Percentiles rank a stretch among this genome's conserved stretches.
Conservation (phyloP, 2,113 vertebrate genomes). For the Oriolus oriolus region DNA sequence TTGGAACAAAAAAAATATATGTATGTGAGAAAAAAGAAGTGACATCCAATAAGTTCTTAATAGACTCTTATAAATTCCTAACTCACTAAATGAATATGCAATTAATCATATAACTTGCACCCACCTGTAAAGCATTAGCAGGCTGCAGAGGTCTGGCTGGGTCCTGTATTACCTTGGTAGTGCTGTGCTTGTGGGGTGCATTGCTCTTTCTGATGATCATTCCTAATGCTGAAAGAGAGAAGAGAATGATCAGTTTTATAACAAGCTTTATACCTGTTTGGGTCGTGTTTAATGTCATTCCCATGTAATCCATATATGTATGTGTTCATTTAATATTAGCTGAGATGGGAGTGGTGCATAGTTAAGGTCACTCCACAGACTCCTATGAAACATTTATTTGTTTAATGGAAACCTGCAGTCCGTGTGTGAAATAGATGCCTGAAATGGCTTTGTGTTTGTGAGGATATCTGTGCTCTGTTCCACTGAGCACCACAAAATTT, state of each 20-base stretch:
- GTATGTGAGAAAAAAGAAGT: not conserved
- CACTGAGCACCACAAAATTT: fast-evolving
- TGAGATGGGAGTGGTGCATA: not conserved
- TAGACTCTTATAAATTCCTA: not conserved
- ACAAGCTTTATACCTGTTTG: not conserved
- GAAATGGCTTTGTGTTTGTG: not conserved
- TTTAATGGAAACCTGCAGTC: not conserved
- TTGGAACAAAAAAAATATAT: no score
- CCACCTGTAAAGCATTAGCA: not conserved
- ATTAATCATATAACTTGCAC: not conserved
- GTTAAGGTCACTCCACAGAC: not conserved
- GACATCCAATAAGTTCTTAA: not conserved
- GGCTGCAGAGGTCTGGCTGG: not conserved
- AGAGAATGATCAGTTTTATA: not conserved
- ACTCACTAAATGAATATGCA: not conserved
- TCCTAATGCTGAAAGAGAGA: not conserved
- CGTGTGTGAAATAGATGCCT: not conserved
- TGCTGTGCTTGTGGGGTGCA: not conserved
- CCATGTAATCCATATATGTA: not conserved
- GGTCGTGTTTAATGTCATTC: not conserved
- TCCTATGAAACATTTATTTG: not conserved
- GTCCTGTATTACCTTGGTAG: not conserved
- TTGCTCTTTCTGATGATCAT: not conserved
- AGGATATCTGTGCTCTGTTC: not conserved
- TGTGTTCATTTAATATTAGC: not conserved